A percentile compares a stretch with the other conserved stretches of the same genome.
These are phyloP conservation scores for Bombus cullumanus DNA, from an alignment of 1,140 invertebrate species.

Conservation along the genomic window DNA sequence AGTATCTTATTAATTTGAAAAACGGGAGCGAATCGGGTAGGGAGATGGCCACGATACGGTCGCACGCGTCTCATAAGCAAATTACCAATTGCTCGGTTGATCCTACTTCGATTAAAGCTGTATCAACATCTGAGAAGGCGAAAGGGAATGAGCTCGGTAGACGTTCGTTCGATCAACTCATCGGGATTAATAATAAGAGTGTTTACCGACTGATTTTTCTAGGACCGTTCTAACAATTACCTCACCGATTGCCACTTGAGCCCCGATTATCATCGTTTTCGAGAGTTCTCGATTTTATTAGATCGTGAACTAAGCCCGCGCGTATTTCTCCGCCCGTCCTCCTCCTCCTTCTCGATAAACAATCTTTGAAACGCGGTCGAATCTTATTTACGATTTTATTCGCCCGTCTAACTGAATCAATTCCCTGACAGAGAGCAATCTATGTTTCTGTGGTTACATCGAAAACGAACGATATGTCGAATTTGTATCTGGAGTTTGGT, in stretches of 20 bases:
- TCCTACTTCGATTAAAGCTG: constrained; percentile 71
- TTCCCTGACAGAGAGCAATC: background rate
- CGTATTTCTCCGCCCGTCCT: background rate
- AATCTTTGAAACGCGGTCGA: background rate
- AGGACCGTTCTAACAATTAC: constrained; percentile 71
- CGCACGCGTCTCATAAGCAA: constrained; percentile 36
- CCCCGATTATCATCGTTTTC: constrained; percentile 65
- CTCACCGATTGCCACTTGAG: constrained; percentile 67
- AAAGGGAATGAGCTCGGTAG: constrained; percentile 50
- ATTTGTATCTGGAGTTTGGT: background rate
- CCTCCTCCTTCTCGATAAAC: background rate
- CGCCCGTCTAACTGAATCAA: background rate
- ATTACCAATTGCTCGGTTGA: constrained; percentile 67
- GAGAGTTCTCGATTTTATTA: constrained; percentile 44
- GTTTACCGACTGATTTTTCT: constrained; percentile 77
- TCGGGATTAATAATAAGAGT: constrained; percentile 75
- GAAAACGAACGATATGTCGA: background rate
- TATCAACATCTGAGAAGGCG: constrained; percentile 61
- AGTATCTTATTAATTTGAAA: constrained; percentile 26
- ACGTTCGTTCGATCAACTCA: constrained; percentile 60
- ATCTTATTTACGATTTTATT: background rate
- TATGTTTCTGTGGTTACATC: background rate
- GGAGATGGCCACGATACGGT: background rate
- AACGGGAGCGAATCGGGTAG: background rate
- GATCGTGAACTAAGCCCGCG: background rate